Percentiles rank a stretch among this genome's conserved stretches.
These are phyloP conservation scores for Lordiphosa stackelbergi DNA, from an alignment of 1,140 invertebrate species.

Conservation along the genomic window DNA sequence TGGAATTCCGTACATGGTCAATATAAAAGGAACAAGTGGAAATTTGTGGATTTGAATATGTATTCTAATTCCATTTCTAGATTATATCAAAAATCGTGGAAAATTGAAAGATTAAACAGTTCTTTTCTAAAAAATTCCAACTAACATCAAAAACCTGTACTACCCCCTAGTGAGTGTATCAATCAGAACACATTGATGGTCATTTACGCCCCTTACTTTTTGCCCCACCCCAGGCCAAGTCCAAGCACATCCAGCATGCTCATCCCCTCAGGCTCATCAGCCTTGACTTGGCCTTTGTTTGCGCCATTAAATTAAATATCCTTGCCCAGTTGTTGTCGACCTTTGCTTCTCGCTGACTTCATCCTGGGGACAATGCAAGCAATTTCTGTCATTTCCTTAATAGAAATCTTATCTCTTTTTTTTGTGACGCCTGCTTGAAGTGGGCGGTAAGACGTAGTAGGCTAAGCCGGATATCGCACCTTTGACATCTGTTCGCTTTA, in stretches of 20 bases:
- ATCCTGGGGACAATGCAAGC: conserved; percentile 49
- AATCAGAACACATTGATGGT: conserved; percentile 33
- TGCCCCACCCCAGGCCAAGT: conserved; percentile 8
- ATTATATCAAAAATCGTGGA: no score
- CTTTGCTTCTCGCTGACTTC: conserved; percentile 19
- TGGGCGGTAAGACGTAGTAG: conserved; percentile 6
- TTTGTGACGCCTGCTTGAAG: conserved; percentile 50
- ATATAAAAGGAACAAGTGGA: no score
- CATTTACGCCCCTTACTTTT: conserved; percentile 42
- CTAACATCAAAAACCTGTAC: background rate
- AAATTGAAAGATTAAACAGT: no score
- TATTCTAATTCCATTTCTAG: no score
- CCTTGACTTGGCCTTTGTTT: conserved; percentile 60
- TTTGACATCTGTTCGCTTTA: conserved; percentile 61
- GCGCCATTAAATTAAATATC: conserved; percentile 75
- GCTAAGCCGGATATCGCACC: conserved; percentile 72
- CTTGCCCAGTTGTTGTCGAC: conserved; percentile 26
- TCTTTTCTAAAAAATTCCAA: background rate
- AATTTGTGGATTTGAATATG: no score
- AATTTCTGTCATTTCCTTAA: conserved; percentile 75
- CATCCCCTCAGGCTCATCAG: conserved; percentile 22
- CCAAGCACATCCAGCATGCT: background rate
- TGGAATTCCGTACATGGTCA: no score
- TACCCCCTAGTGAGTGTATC: background rate
- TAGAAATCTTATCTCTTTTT: conserved; percentile 75